Conservation (phyloP, 1,140 invertebrate species). For the Zaprionus taronus region DNA sequence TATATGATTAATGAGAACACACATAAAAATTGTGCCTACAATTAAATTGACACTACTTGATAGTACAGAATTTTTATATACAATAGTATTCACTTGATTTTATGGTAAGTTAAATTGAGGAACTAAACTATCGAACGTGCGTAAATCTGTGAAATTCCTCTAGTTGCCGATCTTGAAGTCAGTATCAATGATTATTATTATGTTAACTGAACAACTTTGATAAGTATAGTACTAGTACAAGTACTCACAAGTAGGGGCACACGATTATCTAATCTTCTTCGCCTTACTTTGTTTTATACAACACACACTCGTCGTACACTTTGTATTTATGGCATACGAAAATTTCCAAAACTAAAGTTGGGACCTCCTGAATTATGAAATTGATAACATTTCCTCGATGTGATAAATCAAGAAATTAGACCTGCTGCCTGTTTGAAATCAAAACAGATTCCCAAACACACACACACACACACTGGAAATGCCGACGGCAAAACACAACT, state of each 20-base stretch:
- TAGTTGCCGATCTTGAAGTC: neutral
- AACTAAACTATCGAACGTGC: neutral
- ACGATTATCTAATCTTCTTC: conserved; percentile 2
- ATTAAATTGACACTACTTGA: neutral
- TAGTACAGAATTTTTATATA: too few species aligned
- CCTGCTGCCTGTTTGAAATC: neutral
- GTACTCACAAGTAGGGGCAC: neutral
- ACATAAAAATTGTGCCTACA: neutral
- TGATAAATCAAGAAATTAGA: conserved; percentile 1
- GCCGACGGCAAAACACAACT: conserved; percentile 17
- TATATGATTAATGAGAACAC: neutral
- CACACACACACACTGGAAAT: neutral
- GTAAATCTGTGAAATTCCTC: conserved; percentile 8
- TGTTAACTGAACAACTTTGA: conserved; percentile 3
- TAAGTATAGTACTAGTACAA: neutral
- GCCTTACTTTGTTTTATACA: neutral
- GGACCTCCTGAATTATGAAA: neutral
- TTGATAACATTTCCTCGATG: conserved; percentile 1
- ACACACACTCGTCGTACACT: neutral
- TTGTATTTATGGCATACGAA: conserved; percentile 8
- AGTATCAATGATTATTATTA: conserved; percentile 12
- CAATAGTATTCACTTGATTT: too few species aligned
- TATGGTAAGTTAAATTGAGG: too few species aligned
- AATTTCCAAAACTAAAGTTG: conserved; percentile 1
- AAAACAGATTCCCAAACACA: neutral